phyloP scores from a whole-genome alignment of 2,888 invertebrate species.

The Plagodis dolabraria region DNA sequence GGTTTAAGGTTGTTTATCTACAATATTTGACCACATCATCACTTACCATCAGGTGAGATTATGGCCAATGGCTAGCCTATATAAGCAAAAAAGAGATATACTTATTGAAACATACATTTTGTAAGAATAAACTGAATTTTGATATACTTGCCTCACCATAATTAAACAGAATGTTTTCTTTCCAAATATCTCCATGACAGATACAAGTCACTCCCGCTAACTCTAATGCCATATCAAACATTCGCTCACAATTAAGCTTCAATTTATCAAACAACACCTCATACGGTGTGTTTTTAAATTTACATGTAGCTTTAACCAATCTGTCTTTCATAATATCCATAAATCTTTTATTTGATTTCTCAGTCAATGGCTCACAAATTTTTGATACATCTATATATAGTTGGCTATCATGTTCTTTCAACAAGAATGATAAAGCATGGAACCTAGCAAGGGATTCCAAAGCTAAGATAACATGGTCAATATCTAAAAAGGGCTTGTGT shows the following conservation, averaged over 20 bases:
- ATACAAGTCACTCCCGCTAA: conserved; percentile 56
- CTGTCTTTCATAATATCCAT: conserved; percentile 66
- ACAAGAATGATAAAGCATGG: conserved; percentile 69
- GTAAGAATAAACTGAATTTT: neutral
- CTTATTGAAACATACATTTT: neutral
- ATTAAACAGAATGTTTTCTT: conserved; percentile 74
- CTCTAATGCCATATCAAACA: conserved; percentile 48
- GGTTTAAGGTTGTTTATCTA: too few relatives aligned
- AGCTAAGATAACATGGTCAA: conserved; percentile 60
- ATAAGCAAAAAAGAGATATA: too few relatives aligned
- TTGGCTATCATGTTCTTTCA: conserved; percentile 47
- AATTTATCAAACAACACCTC: conserved; percentile 51
- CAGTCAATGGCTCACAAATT: conserved; percentile 63
- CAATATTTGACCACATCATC: too few relatives aligned
- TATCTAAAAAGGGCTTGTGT: conserved; percentile 57
- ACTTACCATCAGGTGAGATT: too few relatives aligned
- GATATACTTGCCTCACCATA: conserved; percentile 55
- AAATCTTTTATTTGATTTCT: conserved; percentile 58
- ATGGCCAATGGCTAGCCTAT: too few relatives aligned
- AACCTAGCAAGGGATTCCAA: conserved; percentile 64
- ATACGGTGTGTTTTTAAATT: conserved; percentile 58
- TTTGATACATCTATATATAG: conserved; percentile 51
- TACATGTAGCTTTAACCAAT: conserved; percentile 61
- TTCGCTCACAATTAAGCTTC: conserved; percentile 50
- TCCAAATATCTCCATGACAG: conserved; percentile 80